Base-by-base conservation (phyloP, 1,140 invertebrate genomes). In the Thereuonema tuberculata region DNA sequence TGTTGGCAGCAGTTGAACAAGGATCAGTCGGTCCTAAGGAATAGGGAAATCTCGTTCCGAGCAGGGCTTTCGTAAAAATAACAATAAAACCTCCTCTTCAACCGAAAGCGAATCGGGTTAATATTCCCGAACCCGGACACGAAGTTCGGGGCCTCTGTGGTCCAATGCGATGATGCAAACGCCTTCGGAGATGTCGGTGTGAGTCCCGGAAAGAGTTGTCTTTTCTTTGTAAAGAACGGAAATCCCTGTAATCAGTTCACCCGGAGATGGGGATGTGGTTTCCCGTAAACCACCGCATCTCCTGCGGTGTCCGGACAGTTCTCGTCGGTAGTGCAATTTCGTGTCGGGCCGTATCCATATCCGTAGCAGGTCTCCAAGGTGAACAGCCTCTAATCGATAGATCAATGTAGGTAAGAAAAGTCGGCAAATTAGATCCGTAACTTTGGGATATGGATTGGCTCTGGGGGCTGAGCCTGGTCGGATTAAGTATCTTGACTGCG, bases 361-460 rank as follows among this genome's bases (percentile, higher is more conserved):
- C 83, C 82, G 82, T 82, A 87, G 79, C 83, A 84, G 84, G 84
- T 87, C 83, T 87, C 84, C 84, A 84, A 86, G 85, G 84, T 86
- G 78, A 84, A 82, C 76, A 87, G 83, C 84, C 86, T 87, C 84
- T 87, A 83, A 84, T 86, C 69, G 82, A 85, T 86, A 83, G 83
- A 85, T 78, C 80, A 87, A 87, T 86, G 83, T 85, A 86, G 84
- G 67, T 74, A 76, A 75, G 72, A 73, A 65, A 71, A 72, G 66
- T 70, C 68, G 68, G 65, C 76, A 77, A 76, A 71, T 65, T 72
- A 63, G 75, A 76, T 76, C 72, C 72, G 75, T 74, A 77, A 74
- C 74, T 74, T 74, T 66, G 71, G 72, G 69, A 74, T 61, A 74
- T 72, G 71, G 69, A 74, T 74, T 76, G 71, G 71, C 75, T 76